Evolutionary conservation across 2,888 invertebrate genomes (phyloP).

Genomic region (Muschampia plurimacula): DNA sequence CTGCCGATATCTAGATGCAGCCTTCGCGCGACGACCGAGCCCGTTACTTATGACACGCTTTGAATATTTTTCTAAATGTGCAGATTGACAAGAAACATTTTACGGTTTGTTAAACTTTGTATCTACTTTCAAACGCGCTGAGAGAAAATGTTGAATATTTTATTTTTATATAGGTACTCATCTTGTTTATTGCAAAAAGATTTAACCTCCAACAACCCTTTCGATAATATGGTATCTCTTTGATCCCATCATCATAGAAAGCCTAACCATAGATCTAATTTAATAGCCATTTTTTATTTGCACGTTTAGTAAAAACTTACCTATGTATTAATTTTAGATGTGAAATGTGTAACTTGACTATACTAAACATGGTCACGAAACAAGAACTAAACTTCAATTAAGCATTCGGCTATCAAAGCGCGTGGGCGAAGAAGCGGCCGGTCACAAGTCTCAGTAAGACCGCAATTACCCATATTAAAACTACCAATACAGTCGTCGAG

Average conservation of each 20-base stretch:
- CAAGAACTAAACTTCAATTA: constrained; percentile 50
- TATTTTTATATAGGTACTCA: background rate
- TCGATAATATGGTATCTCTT: background rate
- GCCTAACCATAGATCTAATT: no score
- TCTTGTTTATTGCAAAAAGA: background rate
- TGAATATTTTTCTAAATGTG: constrained; percentile 31
- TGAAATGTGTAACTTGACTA: constrained; percentile 7
- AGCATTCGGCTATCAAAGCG: constrained; percentile 52
- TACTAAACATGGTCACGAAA: constrained; percentile 23
- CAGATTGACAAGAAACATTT: constrained; percentile 26
- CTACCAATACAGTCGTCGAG: constrained; percentile 69
- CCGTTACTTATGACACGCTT: constrained; percentile 36
- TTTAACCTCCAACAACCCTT: background rate
- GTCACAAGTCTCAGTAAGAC: constrained; percentile 73
- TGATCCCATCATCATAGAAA: no score
- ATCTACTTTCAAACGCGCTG: constrained; percentile 5
- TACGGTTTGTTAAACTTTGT: constrained; percentile 26
- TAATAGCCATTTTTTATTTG: no score
- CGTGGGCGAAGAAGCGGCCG: constrained; percentile 67
- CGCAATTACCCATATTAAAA: constrained; percentile 81
- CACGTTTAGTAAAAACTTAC: no score
- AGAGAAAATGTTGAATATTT: constrained; percentile 9
- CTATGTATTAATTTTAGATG: background rate
- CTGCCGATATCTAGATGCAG: constrained; percentile 15
- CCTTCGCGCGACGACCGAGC: constrained; percentile 21